A percentile compares a stretch with the other conserved stretches of the same genome.
These are phyloP conservation scores for Gadus chalcogrammus DNA, from an alignment of 2,113 vertebrate species.

Conservation along the genomic window DNA sequence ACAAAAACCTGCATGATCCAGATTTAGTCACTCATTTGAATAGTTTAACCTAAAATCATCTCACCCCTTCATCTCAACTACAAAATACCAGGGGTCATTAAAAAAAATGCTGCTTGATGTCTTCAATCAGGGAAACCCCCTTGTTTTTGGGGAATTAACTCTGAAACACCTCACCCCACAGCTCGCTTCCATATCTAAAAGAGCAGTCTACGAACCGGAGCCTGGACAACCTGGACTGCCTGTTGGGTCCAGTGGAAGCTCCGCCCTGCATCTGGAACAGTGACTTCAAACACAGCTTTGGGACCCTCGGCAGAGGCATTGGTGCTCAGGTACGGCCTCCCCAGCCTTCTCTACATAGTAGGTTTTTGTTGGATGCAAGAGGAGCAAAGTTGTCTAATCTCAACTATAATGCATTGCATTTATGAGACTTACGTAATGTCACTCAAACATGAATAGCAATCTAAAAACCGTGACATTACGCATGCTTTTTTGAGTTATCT, in stretches of 20 bases:
- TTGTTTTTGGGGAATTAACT: neutral
- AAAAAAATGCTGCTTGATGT: neutral
- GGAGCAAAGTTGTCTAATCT: no score
- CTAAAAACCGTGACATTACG: no score
- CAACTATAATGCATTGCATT: no score
- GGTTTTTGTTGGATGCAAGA: no score
- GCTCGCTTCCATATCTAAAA: conserved; percentile 74
- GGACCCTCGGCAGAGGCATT: conserved; percentile 71
- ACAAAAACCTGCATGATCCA: conserved; percentile 27
- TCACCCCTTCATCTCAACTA: conserved; percentile 24
- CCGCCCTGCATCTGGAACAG: conserved; percentile 86
- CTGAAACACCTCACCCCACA: conserved; percentile 39
- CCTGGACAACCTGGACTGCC: conserved; percentile 92
- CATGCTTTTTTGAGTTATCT: no score
- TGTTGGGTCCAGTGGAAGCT: conserved; percentile 85
- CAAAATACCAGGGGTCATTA: conserved; percentile 33
- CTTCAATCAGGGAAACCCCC: no score
- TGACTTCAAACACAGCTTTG: conserved; percentile 84
- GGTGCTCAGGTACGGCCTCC: conserved; percentile 52
- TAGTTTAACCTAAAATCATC: conserved; percentile 7
- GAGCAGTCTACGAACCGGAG: conserved; percentile 82
- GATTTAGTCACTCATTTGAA: conserved; percentile 36
- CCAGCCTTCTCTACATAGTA: neutral
- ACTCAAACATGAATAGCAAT: no score
- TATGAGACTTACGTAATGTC: no score